Evolutionary conservation across 1,140 invertebrate genomes (phyloP).

Genomic region (Drosophila erecta): DNA sequence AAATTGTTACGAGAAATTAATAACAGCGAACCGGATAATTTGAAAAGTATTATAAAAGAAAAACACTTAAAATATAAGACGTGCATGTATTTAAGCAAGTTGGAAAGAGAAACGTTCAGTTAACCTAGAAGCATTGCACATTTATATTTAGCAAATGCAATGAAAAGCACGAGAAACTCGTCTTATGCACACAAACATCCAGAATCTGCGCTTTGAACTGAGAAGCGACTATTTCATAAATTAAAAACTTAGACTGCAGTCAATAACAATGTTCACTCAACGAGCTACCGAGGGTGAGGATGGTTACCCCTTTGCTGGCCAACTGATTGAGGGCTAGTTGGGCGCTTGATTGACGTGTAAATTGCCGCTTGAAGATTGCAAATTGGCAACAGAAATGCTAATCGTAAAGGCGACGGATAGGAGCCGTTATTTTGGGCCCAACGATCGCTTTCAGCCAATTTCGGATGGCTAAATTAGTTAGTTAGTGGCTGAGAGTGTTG

Average conservation of each 20-base stretch:
- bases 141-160: too few species aligned
- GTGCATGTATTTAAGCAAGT: too few species aligned
- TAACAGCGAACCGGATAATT: too few species aligned
- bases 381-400: conserved; percentile 42
- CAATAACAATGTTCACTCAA: not conserved
- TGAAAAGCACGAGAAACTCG: too few species aligned
- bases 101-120: too few species aligned
- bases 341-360: conserved; percentile 28
- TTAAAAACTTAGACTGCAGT: not conserved
- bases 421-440: conserved; percentile 19
- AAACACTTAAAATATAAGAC: too few species aligned
- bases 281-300: not conserved
- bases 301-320: not conserved
- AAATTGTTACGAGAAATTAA: too few species aligned
- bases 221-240: too few species aligned
- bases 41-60: too few species aligned
- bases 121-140: too few species aligned
- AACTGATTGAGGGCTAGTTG: conserved; percentile 16
- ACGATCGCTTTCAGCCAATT: conserved; percentile 7
- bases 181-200: too few species aligned
- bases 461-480: conserved; percentile 7
- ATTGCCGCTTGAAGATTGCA: conserved; percentile 18
- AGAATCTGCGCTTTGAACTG: too few species aligned
- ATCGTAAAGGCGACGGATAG: not conserved
- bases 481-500: conserved; percentile 39